Evolutionary conservation across 2,888 invertebrate genomes (phyloP), one percentile per base, ranked within the genome.

Genomic region (Coelinius sp.): DNA sequence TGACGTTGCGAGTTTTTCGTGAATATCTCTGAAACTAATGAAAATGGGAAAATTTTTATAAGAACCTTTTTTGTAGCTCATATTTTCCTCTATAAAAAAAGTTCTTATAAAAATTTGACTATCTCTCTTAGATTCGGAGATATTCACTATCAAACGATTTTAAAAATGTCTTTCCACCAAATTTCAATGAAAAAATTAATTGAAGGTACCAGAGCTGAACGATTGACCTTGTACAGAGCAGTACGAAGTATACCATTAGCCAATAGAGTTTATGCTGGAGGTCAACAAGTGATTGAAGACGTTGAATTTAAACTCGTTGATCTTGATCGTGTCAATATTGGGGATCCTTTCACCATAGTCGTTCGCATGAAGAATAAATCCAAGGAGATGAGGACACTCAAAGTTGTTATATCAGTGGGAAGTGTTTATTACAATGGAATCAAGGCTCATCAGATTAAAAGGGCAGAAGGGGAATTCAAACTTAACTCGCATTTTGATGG

Each of bases 391-490:
- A 90, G 94, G 5, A 92, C 91, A 41, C 90, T 95, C 53, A 91
- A 92, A 75, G 92, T 93, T 0, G 90, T 92, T 0, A 81, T 95
- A 31, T 90, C 92, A 4, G 91, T 93, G 0, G 91, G 90, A 53
- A 93, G 93, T 78, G 92, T 94, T 44, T 94, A 91, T 85, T 95
- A 95, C 88, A 95, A 93, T 24, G 95, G 95, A 4, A 92, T 94
- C 8, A 91, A 91, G 82, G 93, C 93, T 0, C 89, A 92, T 17
- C 82, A 91, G n/a, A 90, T 95, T 17, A 94, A 93, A 85, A 92
- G 91, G 80, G 91, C 92, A 0, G 91, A 92, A 68, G 93, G 92
- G 5, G 90, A 91, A 73, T 91, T 94, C 78, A 89, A 88, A 41
- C 88, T 95, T 1, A 89, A 90, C 73, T 91, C 94, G 6, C 88